phyloP scores from a whole-genome alignment of 2,113 vertebrate species.

The Ceyx cyanopectus region DNA sequence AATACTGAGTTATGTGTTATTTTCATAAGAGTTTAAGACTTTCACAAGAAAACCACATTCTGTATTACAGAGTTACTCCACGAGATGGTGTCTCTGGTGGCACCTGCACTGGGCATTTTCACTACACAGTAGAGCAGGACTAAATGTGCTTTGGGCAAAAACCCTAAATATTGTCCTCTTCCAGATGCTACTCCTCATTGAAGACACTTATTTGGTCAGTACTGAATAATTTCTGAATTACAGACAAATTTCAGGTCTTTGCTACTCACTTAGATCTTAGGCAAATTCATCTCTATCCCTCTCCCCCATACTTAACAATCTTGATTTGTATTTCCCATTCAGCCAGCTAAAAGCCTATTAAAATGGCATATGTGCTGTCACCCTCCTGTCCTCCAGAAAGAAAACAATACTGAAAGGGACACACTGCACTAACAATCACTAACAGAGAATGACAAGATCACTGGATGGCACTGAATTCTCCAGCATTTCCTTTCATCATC shows the following conservation, averaged over 20 bases:
- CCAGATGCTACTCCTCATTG: background rate
- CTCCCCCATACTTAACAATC: background rate
- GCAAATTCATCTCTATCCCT: background rate
- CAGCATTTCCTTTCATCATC: background rate
- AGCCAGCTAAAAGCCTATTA: background rate
- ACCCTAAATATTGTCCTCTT: conserved; percentile 67
- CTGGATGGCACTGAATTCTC: background rate
- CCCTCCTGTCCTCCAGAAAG: background rate
- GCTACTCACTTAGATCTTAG: background rate
- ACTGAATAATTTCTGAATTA: background rate
- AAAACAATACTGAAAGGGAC: background rate
- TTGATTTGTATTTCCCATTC: background rate
- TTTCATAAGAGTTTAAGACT: conserved; percentile 53
- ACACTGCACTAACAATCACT: background rate
- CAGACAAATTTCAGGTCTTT: background rate
- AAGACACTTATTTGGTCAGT: background rate
- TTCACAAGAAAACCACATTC: conserved; percentile 62
- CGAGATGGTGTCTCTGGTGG: conserved; percentile 50
- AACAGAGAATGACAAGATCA: background rate
- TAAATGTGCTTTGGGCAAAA: conserved; percentile 62
- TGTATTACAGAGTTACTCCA: conserved; percentile 49
- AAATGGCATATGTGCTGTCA: background rate
- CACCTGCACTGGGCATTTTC: conserved; percentile 22
- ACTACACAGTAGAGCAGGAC: conserved; percentile 53
- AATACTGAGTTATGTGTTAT: conserved; percentile 36